Conservation (phyloP, 2,113 vertebrate species). For the Amphiprion percula region DNA sequence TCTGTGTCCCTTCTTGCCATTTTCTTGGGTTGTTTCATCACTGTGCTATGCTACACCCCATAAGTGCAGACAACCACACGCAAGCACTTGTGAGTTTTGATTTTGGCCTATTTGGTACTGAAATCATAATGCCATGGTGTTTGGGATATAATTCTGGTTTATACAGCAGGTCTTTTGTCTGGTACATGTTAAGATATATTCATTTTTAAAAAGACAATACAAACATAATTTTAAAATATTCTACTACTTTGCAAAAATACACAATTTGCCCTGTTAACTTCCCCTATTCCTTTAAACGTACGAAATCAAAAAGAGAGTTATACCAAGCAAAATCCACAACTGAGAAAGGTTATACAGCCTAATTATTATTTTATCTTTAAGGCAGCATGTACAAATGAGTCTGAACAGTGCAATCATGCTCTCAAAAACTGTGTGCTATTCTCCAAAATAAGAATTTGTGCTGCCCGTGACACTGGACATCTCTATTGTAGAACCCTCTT, state of each 20-base stretch:
- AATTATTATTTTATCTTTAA: slow-evolving; percentile 32
- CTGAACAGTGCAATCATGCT: slow-evolving; percentile 47
- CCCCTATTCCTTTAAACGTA: background rate
- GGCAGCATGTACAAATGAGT: slow-evolving; percentile 21
- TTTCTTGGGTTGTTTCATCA: background rate
- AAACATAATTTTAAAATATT: background rate
- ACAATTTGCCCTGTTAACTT: background rate
- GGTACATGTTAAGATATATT: background rate
- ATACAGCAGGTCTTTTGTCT: background rate
- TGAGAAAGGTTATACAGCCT: background rate
- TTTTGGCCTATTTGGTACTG: background rate
- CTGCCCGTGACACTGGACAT: slow-evolving; percentile 61
- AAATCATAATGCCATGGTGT: background rate
- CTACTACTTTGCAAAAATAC: background rate
- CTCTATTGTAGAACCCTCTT: slow-evolving; percentile 54
- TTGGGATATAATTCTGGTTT: background rate
- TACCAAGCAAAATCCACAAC: slow-evolving; percentile 9
- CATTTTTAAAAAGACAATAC: background rate
- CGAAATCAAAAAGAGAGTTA: background rate
- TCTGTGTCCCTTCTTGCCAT: background rate
- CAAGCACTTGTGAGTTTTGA: background rate
- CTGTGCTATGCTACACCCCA: background rate
- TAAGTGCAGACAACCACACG: background rate
- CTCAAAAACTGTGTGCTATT: slow-evolving; percentile 39
- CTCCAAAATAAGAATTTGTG: slow-evolving; percentile 62